Base-by-base conservation (phyloP, 2,888 invertebrate species). In the Mechanitis messenoides region DNA sequence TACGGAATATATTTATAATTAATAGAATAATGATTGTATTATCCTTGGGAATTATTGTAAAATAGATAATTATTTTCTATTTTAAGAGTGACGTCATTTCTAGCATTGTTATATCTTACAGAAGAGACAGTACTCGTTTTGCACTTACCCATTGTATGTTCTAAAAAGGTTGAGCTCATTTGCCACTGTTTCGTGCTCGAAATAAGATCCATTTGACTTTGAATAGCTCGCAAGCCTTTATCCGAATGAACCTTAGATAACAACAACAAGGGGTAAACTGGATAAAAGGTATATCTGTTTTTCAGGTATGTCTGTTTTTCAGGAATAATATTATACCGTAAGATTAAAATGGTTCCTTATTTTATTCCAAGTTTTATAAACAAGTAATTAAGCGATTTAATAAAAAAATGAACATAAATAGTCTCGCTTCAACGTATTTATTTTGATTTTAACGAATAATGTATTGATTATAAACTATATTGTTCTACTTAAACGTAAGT, bases 91-190 rank as follows among this genome's bases (percentile, higher is more conserved):
- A 50, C 9, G 50, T 31, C 31, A 50, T 50, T 50, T 50, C 50
- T 50, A 50, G 31, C 28, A 50, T 31, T 31, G 31, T 50, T 50
- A 50, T 42, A 28, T 6, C 6, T 28, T 7, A 2, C 5, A 50
- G n/a, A 28, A 71, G 71, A 66, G 61, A 76, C 79, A 79, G 80
- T 78, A 77, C 75, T 82, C 83, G 81, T 84, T 84, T 82, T 76
- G 73, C 79, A 83, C 82, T 83, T 77, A 77, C 80, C 80, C 79
- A 79, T 80, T 79, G 78, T 74, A 75, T 74, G 74, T 66, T 76
- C 78, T 81, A 78, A 81, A 83, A 85, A 83, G 81, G 83, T 82
- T 75, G 78, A 75, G 74, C 81, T 83, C 83, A 80, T 83, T 84
- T 83, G 77, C 73, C 75, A 74, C 68, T 73, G 69, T 70, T 74